A percentile compares a stretch with the other conserved stretches of the same genome.
Conservation (phyloP, 2,113 vertebrate species). For the Podocnemis expansa region DNA sequence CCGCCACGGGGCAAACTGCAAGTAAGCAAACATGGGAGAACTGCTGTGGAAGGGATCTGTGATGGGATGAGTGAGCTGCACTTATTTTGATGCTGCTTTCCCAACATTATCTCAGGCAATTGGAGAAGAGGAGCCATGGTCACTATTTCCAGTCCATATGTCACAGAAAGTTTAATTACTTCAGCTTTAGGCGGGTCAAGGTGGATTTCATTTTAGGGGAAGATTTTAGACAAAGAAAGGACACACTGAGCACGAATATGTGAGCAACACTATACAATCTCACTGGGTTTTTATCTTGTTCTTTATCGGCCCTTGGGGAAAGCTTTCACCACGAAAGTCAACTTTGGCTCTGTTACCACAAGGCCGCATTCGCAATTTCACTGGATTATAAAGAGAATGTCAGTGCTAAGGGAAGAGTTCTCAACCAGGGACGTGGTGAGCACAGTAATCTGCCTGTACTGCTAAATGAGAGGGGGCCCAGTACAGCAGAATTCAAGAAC, state of each 20-base stretch:
- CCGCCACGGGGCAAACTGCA: not conserved
- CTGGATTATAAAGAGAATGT: not conserved
- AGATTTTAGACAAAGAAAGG: conserved; percentile 28
- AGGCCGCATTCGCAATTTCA: not conserved
- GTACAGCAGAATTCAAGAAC: not conserved
- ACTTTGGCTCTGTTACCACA: not conserved
- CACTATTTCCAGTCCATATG: conserved; percentile 14
- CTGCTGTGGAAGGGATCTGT: not conserved
- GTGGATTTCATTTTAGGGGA: not conserved
- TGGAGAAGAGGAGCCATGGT: not conserved
- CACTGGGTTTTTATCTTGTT: conserved; percentile 15
- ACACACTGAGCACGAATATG: not conserved
- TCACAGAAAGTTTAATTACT: conserved; percentile 19
- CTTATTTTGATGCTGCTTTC: not conserved
- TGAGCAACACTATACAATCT: not conserved
- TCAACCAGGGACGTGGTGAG: not conserved
- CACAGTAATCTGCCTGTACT: not conserved
- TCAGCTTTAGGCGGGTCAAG: not conserved
- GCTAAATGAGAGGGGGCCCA: not conserved
- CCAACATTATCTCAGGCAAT: not conserved
- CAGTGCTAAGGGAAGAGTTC: not conserved
- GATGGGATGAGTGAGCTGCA: not conserved
- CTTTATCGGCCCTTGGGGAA: not conserved
- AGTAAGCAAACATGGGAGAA: not conserved
- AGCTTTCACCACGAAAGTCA: not conserved